These are phyloP conservation scores for Rhinogobius similis DNA, from an alignment of 2,113 vertebrate genomes.

Conservation along the genomic window DNA sequence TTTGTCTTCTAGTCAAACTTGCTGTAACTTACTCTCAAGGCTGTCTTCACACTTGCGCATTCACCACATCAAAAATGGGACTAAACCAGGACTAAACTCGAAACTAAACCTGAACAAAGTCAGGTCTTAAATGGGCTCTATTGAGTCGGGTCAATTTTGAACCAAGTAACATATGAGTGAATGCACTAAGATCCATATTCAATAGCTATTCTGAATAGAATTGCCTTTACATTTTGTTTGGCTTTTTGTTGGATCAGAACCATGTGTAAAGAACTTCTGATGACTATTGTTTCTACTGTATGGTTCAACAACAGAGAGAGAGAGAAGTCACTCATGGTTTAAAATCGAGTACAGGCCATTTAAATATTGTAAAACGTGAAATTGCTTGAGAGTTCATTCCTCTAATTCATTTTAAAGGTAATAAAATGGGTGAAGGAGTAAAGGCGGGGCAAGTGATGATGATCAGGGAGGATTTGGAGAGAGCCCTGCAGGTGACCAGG, in stretches of 20 bases:
- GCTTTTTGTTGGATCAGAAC: not conserved
- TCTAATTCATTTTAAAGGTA: slow-evolving; percentile 33
- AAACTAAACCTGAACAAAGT: too few relatives aligned
- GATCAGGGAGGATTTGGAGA: slow-evolving; percentile 66
- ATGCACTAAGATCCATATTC: not conserved
- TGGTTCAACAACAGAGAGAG: too few relatives aligned
- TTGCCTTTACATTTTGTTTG: not conserved
- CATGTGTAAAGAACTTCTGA: too few relatives aligned
- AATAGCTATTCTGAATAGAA: not conserved
- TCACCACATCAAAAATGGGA: too few relatives aligned
- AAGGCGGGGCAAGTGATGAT: slow-evolving; percentile 72
- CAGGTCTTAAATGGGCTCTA: too few relatives aligned
- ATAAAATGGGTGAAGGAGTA: slow-evolving; percentile 63
- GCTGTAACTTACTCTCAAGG: too few relatives aligned
- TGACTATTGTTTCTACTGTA: too few relatives aligned
- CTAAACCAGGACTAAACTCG: too few relatives aligned
- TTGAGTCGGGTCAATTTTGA: too few relatives aligned
- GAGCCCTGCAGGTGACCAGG: slow-evolving; percentile 77
- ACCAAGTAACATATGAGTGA: too few relatives aligned
- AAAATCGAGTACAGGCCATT: not conserved
- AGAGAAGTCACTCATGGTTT: too few relatives aligned
- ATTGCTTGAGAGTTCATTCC: not conserved
- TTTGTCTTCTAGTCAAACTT: not conserved
- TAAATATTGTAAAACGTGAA: not conserved
- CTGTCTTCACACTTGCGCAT: too few relatives aligned